These are phyloP conservation scores for Temnothorax rugatulus DNA, from an alignment of 2,888 invertebrate species.

Conservation along the genomic window DNA sequence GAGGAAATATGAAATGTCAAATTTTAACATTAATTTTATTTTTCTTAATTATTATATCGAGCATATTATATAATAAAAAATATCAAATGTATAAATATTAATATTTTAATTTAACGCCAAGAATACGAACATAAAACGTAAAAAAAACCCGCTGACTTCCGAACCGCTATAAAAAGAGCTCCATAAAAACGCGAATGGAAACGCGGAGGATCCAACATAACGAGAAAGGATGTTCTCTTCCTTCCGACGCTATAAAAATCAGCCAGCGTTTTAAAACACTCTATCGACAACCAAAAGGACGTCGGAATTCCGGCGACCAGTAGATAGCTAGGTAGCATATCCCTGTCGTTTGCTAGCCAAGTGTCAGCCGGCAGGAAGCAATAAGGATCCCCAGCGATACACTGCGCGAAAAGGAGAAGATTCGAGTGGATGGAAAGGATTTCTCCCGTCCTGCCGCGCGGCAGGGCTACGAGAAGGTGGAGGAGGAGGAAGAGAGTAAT, in stretches of 20 bases:
- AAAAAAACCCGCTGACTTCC: not conserved
- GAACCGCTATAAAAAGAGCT: not conserved
- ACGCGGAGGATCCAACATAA: not conserved
- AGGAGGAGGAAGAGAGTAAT: constrained; percentile 11
- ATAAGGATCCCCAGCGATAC: constrained; percentile 51
- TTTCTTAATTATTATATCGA: not conserved
- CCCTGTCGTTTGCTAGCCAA: constrained; percentile 53
- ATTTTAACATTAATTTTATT: not conserved
- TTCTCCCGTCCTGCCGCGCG: constrained; percentile 46
- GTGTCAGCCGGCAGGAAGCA: constrained; percentile 54
- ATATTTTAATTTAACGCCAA: not conserved
- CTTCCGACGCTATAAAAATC: constrained; percentile 43
- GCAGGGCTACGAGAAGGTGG: not conserved
- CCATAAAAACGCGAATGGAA: constrained; percentile 14
- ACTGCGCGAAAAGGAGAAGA: constrained; percentile 44
- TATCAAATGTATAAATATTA: not conserved
- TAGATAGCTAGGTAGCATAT: constrained; percentile 39
- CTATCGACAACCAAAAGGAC: constrained; percentile 47
- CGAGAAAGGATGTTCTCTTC: constrained; percentile 30
- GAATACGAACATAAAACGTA: not conserved
- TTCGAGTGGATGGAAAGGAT: constrained; percentile 62
- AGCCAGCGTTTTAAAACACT: constrained; percentile 42
- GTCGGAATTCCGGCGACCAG: constrained; percentile 42
- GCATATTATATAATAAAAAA: not conserved
- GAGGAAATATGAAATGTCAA: not conserved